Conservation (phyloP, 2,888 invertebrate genomes). For the Tachina grossa region DNA sequence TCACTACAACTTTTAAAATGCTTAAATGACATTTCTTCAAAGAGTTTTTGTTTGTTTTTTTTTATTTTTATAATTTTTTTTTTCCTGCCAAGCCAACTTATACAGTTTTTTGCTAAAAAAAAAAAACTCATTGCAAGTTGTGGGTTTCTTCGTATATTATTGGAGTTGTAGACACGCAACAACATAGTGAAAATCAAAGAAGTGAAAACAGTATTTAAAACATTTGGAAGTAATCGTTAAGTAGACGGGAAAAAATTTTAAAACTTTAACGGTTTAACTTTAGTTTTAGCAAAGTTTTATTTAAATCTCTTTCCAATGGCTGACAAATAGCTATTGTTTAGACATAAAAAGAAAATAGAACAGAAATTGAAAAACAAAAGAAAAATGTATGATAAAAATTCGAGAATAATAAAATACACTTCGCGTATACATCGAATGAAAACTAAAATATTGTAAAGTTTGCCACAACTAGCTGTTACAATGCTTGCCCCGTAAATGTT, state of each 20-base stretch:
- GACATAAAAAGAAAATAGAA: background rate
- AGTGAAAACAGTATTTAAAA: constrained; percentile 6
- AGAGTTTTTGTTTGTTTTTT: background rate
- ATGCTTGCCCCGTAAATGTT: too few species aligned
- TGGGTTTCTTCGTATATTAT: constrained; percentile 47
- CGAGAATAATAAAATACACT: too few species aligned
- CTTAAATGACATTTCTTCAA: constrained; percentile 38
- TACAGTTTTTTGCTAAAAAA: constrained; percentile 42
- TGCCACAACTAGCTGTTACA: too few species aligned
- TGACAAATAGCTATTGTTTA: background rate
- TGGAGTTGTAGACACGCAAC: constrained; percentile 52
- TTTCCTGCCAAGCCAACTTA: background rate
- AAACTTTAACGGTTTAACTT: constrained; percentile 61
- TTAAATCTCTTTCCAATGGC: constrained; percentile 37
- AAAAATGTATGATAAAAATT: too few species aligned
- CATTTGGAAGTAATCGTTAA: constrained; percentile 31
- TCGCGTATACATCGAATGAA: too few species aligned
- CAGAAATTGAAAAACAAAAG: background rate
- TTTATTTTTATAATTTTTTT: background rate
- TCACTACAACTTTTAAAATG: constrained; percentile 37
- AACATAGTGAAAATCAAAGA: constrained; percentile 9
- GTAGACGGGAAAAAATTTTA: background rate
- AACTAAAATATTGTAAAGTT: too few species aligned
- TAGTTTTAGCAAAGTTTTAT: constrained; percentile 59
- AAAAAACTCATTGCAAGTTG: constrained; percentile 59